Evolutionary conservation across 2,888 invertebrate genomes (phyloP).

Genomic region (Acleris literana): DNA sequence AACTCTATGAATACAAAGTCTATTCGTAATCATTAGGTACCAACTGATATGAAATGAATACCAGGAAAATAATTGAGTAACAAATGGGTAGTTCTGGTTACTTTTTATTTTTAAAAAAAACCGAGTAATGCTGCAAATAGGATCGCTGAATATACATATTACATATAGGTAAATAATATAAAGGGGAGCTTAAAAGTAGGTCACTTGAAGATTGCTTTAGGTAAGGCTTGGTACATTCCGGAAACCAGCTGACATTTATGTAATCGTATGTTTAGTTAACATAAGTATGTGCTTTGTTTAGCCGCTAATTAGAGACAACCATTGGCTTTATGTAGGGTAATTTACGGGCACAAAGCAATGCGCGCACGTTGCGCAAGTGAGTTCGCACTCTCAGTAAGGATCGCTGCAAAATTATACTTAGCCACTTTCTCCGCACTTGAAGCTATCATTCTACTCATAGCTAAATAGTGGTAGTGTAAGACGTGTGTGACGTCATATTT

Average conservation of each 20-base stretch:
- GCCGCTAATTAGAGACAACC: slow-evolving; percentile 28
- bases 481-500: slow-evolving; percentile 3
- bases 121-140: background rate
- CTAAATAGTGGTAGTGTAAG: slow-evolving; percentile 1
- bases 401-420: slow-evolving; percentile 29
- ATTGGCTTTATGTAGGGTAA: slow-evolving; percentile 33
- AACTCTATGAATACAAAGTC: background rate
- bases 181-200: no score
- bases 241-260: slow-evolving; percentile 28
- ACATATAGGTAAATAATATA: no score
- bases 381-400: slow-evolving; percentile 19
- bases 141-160: no score
- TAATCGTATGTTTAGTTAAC: slow-evolving; percentile 28
- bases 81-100: background rate
- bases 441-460: slow-evolving; percentile 25
- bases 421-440: slow-evolving; percentile 28
- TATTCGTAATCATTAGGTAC: background rate
- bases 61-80: background rate
- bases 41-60: background rate
- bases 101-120: background rate
- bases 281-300: slow-evolving; percentile 25
- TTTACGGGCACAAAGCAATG: slow-evolving; percentile 31
- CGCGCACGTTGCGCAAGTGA: slow-evolving; percentile 24
- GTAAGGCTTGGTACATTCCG: slow-evolving; percentile 24
- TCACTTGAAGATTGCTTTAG: background rate